Evolutionary conservation across 2,113 vertebrate species (phyloP), one percentile per base, ranked within the genome.

Genomic region (Scortum barcoo): DNA sequence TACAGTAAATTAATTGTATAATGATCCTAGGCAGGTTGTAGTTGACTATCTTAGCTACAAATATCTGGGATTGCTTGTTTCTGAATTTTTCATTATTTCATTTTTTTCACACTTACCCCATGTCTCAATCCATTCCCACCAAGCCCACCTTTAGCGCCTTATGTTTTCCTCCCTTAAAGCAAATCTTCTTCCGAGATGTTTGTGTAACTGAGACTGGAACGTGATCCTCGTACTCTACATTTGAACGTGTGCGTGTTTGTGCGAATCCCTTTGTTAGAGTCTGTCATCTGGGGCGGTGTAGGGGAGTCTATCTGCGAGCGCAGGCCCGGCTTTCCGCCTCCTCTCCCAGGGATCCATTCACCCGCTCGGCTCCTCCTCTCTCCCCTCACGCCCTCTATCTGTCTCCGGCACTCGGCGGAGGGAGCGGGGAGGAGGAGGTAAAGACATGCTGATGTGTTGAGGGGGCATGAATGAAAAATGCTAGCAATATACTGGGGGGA

Each of bases 271-370:
- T 75, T 78, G 76, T 53, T 44, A 63, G 56, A 46, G 30, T 24
- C 50, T 71, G 72, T 81, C 79, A 62, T 76, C 63, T 14, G 80
- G 56, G 58, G 72, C 69, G 30, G 66, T 75, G 65, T 78, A 42
- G 38, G 28, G 71, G 46, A 72, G 76, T 58, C 80, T 92, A 93
- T 93, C 85, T 19, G 81, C n/a, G 61, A 78, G 58, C 12, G 53
- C 88, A 88, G 86, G 7, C 84, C 76, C 53, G 16, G 83, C 85
- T 89, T 78, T 66, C 71, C 80, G 65, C 83, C 80, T 72, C 81
- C 68, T 79, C 72, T 86, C 80, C 60, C 78, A 73, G 73, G 73
- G 78, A 78, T 79, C 50, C 75, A 50, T 61, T 78, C 80, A 58
- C 76, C 69, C 61, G 81, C 78, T 48, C 38, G 22, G 65, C 78